A percentile compares a stretch with the other conserved stretches of the same genome.
phyloP scores from a whole-genome alignment of 1,140 invertebrate genomes.

The Drosophila mayri region DNA sequence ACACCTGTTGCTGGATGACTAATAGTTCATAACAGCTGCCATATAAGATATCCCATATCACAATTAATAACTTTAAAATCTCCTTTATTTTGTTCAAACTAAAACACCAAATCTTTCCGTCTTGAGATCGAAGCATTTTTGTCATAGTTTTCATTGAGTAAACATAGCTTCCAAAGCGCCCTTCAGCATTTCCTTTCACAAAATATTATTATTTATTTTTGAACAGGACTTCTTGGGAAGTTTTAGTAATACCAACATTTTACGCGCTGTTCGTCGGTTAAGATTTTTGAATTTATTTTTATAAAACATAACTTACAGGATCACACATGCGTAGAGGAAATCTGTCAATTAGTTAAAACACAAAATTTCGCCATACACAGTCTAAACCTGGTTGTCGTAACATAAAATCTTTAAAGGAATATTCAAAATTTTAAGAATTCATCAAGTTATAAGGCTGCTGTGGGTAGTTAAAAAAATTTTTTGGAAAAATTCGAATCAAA shows the following conservation, averaged over 20 bases:
- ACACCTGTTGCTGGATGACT: background rate
- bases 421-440: conserved; percentile 16
- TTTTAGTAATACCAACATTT: background rate
- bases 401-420: background rate
- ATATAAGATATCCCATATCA: background rate
- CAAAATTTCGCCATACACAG: conserved; percentile 4
- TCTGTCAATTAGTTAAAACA: conserved; percentile 3
- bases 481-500: background rate
- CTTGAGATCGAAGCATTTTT: background rate
- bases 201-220: background rate
- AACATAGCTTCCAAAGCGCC: background rate
- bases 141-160: background rate
- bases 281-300: background rate
- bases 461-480: no score
- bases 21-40: background rate
- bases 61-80: background rate
- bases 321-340: background rate
- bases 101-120: no score
- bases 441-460: background rate
- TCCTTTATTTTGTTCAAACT: background rate
- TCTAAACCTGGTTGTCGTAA: background rate
- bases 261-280: background rate
- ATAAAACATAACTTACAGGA: background rate
- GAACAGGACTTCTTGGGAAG: background rate
- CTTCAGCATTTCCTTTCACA: conserved; percentile 1